Evolutionary conservation across 2,888 invertebrate species (phyloP), one percentile per base, ranked within the genome.

Genomic region (Allolobophora icterica): DNA sequence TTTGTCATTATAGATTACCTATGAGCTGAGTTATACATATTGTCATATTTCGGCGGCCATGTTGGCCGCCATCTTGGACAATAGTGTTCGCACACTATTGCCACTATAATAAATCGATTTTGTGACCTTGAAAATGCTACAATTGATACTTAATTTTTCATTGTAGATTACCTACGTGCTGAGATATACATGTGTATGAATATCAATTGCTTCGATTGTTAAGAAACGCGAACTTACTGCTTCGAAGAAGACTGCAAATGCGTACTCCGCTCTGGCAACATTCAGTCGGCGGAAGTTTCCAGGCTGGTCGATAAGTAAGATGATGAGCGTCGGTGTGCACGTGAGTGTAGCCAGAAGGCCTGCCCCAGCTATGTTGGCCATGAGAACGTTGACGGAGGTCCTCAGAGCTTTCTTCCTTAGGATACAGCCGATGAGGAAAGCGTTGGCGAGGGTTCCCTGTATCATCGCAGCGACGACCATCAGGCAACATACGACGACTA

Each of bases 371-470:
- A n/a, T 71, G 71, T 71, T 71, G 71, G 71, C 71, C 71, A 71
- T n/a, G 71, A 71, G 71, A n/a, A 71, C n/a, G n/a, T 71, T 71
- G 71, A 71, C 71, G 71, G 71, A 71, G n/a, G 71, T 71, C n/a
- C 71, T 71, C 8, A 71, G 71, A 71, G 71, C 8, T 71, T 71
- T 71, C 71, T 71, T 71, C n/a, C 71, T 71, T 71, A 71, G 8
- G 71, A 71, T 13, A n/a, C 71, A 71, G 1, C 71, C 71, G 30
- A 71, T 71, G 71, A 71, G n/a, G n/a, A 71, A 71, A 13, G 71
- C 71, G 71, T 71, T 71, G 71, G 71, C 71, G 1, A 71, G 71
- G 8, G n/a, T n/a, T 71, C 71, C 71, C 71, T n/a, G 71, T 8
- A 71, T 71, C 71, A 17, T n/a, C 0, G 30, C 71, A n/a, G n/a